Evolutionary conservation across 1,140 invertebrate species (phyloP).

Genomic region (Drosophila nigrodunni): DNA sequence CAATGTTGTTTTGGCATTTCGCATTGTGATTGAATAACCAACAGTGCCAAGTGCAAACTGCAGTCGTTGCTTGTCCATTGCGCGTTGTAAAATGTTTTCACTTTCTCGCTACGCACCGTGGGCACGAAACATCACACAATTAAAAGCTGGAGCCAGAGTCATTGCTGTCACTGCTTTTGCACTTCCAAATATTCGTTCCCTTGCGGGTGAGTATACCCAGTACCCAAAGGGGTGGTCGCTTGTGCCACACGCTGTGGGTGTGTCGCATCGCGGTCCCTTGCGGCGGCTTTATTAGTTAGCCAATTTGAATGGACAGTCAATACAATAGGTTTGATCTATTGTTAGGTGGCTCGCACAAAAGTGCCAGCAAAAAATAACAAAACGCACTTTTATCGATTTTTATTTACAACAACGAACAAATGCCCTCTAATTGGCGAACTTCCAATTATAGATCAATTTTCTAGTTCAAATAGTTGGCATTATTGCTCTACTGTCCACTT

Average conservation of each 20-base stretch:
- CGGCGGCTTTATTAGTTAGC: not conserved
- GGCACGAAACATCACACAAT: constrained; percentile 67
- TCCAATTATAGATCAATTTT: constrained; percentile 68
- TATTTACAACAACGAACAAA: not conserved
- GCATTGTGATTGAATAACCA: constrained; percentile 68
- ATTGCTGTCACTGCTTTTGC: constrained; percentile 25
- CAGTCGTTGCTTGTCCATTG: constrained; percentile 19
- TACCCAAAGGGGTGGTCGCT: not conserved
- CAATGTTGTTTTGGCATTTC: constrained; percentile 23
- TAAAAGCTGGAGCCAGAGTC: constrained; percentile 30
- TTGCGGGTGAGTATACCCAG: constrained; percentile 60
- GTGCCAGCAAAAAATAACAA: not conserved
- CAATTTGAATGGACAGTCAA: not conserved
- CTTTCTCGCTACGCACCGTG: constrained; percentile 76
- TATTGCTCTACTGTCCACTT: constrained; percentile 43
- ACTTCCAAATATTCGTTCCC: constrained; percentile 39
- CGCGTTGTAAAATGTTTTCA: constrained; percentile 68
- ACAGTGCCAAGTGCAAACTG: constrained; percentile 50
- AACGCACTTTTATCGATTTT: constrained; percentile 39
- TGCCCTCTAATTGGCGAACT: constrained; percentile 57
- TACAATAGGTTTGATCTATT: constrained; percentile 35
- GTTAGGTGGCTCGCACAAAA: constrained; percentile 20
- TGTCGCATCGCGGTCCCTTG: not conserved
- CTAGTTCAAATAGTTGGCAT: constrained; percentile 73
- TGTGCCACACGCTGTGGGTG: constrained; percentile 28